Evolutionary conservation across 1,140 invertebrate species (phyloP), one percentile per base, ranked within the genome.

Genomic region (Plodia interpunctella): DNA sequence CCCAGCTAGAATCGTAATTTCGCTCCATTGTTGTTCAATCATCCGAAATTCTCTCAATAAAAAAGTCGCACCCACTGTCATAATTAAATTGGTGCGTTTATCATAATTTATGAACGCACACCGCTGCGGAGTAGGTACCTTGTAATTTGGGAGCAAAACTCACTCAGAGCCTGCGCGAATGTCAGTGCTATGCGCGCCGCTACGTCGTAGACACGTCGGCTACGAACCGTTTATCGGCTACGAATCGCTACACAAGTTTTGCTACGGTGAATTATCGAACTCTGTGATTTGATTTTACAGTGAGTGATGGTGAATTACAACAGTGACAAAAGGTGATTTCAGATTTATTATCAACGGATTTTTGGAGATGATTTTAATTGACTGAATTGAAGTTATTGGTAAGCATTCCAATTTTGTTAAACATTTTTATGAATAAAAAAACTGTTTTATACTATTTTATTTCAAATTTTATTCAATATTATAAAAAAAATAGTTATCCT

Each of bases 211-310:
- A 44, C 38, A 44, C 38, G 38, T 44, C 11, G 35, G 2, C 38
- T 32, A 32, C 30, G 30, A 32, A 32, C 30, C 1, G 30, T 32
- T 17, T 44, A 44, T 44, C 38, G 38, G 38, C 38, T 44, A 44
- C 38, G 38, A 44, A 44, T n/a, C 38, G 38, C 38, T 44, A 44
- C 38, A n/a, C 38, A 44, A 44, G 38, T 44, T 44, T 44, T n/a
- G 38, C 38, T 44, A 44, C 38, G 38, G 13, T 17, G 38, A 17
- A 44, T 17, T 15, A 44, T 44, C 38, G 38, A n/a, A 44, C 30
- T 32, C 30, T 44, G 38, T 44, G 38, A 44, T 44, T 35, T 44
- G n/a, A 44, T 44, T 44, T 44, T 44, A 15, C 13, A 44, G 38
- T 44, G 38, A 44, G 38, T 44, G 38, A 44, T 44, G 38, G 38